Percentiles rank a stretch among this genome's conserved stretches.
Evolutionary conservation across 2,113 vertebrate genomes (phyloP).

Genomic region (Pelodiscus sinensis): DNA sequence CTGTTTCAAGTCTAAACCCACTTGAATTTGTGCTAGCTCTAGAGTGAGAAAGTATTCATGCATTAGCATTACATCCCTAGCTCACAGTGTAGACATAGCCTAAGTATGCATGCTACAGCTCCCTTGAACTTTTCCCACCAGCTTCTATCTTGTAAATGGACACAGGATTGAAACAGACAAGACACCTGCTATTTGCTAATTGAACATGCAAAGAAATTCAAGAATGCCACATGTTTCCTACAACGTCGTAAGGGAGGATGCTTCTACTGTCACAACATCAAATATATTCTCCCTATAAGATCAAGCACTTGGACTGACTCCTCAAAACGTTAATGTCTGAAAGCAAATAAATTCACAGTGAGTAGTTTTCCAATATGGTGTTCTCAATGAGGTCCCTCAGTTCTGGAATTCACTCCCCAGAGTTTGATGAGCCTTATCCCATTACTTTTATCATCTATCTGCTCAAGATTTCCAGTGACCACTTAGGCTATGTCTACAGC

Average conservation of each 20-base stretch:
- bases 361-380: fast-evolving
- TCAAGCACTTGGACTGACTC: neutral
- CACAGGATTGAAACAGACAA: neutral
- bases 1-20: too few species aligned
- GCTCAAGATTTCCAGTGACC: neutral
- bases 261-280: neutral
- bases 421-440: neutral
- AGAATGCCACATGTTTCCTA: neutral
- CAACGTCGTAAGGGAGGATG: neutral
- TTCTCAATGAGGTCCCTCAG: neutral
- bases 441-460: neutral
- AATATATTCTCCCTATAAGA: neutral
- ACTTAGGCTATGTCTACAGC: neutral
- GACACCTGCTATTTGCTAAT: neutral
- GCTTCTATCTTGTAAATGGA: neutral
- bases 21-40: too few species aligned
- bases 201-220: neutral
- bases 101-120: neutral
- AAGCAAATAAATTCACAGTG: neutral
- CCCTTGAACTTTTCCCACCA: neutral
- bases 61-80: too few species aligned
- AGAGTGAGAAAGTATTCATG: too few species aligned
- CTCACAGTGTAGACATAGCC: neutral
- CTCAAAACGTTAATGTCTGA: neutral
- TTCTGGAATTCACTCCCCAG: neutral